Evolutionary conservation across 2,113 vertebrate species (phyloP), one percentile per base, ranked within the genome.

Genomic region (Tiliqua scincoides): DNA sequence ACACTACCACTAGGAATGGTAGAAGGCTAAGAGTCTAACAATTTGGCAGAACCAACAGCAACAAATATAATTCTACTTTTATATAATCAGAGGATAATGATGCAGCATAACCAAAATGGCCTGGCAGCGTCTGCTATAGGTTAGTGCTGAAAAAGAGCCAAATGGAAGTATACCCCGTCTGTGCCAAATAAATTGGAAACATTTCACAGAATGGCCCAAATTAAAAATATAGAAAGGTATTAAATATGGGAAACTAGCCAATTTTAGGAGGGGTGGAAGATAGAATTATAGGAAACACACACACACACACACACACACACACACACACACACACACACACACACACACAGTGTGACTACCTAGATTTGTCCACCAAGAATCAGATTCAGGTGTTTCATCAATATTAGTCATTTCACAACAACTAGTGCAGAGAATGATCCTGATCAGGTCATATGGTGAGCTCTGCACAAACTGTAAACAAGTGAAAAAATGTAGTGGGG

Each of bases 31-130:
- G 35, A 27, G 9, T 32, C 37, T 6, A 62, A 40, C 15, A 52
- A 73, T 63, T 35, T 72, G 68, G 37, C 30, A 78, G 23, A 83
- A 72, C 11, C 61, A 85, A 83, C 0, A n/a, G 43, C 81, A 79
- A n/a, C 67, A 85, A 76, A 91, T 63, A 61, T 63, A 84, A 20
- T 72, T 72, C 67, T 74, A 83, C 52, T 5, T 32, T 57, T 85
- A 25, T 43, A 57, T 84, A 85, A 79, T 1, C 0, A 82, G 8
- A 81, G 27, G 48, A 62, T 73, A 79, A 87, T 35, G 10, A 87
- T 21, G 61, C 12, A 71, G 40, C 25, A 43, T 0, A 0, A 84
- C 43, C 82, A 62, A 27, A 76, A 68, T 0, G 1, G 1, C 79
- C 7, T n/a, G 68, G 85, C 61, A 70, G 74, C 0, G 79, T 32